Evolutionary conservation across 2,888 invertebrate genomes (phyloP).

Genomic region (Oxyscelio sp.): DNA sequence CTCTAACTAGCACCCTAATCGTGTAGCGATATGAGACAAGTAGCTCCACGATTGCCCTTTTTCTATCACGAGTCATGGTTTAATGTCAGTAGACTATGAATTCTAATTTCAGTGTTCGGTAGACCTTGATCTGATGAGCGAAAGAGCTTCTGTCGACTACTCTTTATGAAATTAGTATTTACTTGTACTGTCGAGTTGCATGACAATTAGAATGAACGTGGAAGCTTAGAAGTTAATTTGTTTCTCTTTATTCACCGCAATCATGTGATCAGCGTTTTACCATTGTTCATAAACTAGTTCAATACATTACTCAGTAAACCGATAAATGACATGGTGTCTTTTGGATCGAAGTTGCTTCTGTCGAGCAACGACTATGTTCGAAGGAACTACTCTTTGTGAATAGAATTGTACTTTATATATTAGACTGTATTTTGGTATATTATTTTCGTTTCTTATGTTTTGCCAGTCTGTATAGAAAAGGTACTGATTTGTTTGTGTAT

Average conservation of each 20-base stretch:
- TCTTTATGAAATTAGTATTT: conserved; percentile 72
- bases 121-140: conserved; percentile 70
- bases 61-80: conserved; percentile 70
- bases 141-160: conserved; percentile 72
- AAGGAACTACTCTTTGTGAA: conserved; percentile 29
- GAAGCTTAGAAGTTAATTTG: conserved; percentile 65
- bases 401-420: conserved; percentile 22
- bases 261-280: conserved; percentile 50
- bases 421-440: conserved; percentile 35
- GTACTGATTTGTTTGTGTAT: conserved; percentile 58
- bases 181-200: conserved; percentile 73
- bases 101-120: conserved; percentile 71
- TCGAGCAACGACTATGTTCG: not conserved
- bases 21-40: conserved; percentile 77
- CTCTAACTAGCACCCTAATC: conserved; percentile 77
- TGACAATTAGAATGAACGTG: conserved; percentile 71
- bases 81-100: conserved; percentile 73
- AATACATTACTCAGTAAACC: not conserved
- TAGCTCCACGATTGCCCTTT: conserved; percentile 71
- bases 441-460: conserved; percentile 31
- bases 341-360: not conserved
- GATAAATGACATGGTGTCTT: no score
- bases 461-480: conserved; percentile 36
- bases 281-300: conserved; percentile 38
- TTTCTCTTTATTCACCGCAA: conserved; percentile 54